Conservation (phyloP, 2,888 invertebrate genomes). For the Eupsilia transversa region DNA sequence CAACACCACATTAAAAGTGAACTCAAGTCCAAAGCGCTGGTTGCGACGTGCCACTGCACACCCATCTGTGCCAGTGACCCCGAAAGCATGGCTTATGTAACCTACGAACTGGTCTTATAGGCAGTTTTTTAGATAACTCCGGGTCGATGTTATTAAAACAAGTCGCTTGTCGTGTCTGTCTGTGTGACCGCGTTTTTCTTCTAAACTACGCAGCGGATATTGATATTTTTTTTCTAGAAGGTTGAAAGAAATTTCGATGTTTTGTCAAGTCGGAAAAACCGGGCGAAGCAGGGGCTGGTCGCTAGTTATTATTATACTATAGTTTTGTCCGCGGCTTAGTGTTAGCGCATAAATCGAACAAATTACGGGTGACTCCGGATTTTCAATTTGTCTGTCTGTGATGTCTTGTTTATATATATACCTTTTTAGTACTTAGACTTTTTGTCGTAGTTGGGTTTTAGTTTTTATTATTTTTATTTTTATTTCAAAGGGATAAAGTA, state of each 20-base stretch:
- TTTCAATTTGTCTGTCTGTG: too few species aligned
- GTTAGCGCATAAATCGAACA: too few species aligned
- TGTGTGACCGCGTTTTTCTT: background rate
- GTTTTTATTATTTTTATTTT: too few species aligned
- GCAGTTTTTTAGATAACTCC: constrained; percentile 29
- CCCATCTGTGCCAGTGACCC: constrained; percentile 50
- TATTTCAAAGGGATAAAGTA: too few species aligned
- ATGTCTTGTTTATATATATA: too few species aligned
- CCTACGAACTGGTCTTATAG: background rate
- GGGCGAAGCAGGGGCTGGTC: background rate
- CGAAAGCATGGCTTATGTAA: constrained; percentile 39
- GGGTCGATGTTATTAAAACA: background rate
- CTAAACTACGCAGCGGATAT: background rate
- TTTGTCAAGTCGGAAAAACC: background rate
- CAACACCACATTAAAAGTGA: background rate
- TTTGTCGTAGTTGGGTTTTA: too few species aligned
- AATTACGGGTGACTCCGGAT: too few species aligned
- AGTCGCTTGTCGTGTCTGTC: background rate
- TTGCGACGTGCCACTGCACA: constrained; percentile 6
- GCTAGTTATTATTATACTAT: background rate
- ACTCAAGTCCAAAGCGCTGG: constrained; percentile 10
- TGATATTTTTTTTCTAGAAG: too few species aligned
- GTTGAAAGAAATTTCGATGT: background rate
- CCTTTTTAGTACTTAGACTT: too few species aligned
- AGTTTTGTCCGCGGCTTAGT: background rate